Base-by-base conservation (phyloP, 2,797 vertebrate species). In the Balearica regulorum region DNA sequence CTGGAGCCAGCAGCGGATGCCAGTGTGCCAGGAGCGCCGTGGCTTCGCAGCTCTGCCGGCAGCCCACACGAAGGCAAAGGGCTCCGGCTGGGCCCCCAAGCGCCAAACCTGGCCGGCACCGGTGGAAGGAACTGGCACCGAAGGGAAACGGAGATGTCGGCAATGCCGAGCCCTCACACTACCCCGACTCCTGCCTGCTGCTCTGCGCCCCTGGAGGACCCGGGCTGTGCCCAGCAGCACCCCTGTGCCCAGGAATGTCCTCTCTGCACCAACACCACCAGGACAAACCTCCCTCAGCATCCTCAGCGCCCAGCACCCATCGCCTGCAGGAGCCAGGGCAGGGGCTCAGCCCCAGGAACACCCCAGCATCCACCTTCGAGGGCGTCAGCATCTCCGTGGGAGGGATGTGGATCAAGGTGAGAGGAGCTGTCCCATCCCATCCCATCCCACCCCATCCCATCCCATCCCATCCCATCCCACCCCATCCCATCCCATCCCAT, bases 21-120 rank as follows among this genome's bases (percentile, higher is more conserved):
- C 3, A 7, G 44, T 3, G 69, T 37, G 75, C 55, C 1, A 0
- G 83, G 49, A 79, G 10, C 1, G 2, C 54, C 0, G 0, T 4
- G 49, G 57, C 41, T 44, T 48, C 58, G 6, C 70, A 1, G 9
- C 44, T 55, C 24, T 13, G 0, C 41, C 28, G 10, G 68, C 71
- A 13, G 28, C 66, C 66, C 10, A 20, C 0, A 1, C 0, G 10
- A 48, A 51, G 76, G 43, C 33, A 39, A 31, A 80, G 33, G 35
- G n/a, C 6, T 66, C 65, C 1, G 1, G 19, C 12, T 2, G 3
- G 58, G 46, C 21, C 29, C 49, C 51, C 39, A 5, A 0, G 35
- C 8, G 1, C 65, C 87, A 55, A 87, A 65, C 13, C 24, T 8
- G 51, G 8, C 29, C 5, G 0, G 1, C 19, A 64, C 22, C 0